Percentiles rank a stretch among this genome's conserved stretches.
These are phyloP conservation scores for Dipodomys merriami DNA, from an alignment of 2,113 vertebrate genomes.

Conservation along the genomic window DNA sequence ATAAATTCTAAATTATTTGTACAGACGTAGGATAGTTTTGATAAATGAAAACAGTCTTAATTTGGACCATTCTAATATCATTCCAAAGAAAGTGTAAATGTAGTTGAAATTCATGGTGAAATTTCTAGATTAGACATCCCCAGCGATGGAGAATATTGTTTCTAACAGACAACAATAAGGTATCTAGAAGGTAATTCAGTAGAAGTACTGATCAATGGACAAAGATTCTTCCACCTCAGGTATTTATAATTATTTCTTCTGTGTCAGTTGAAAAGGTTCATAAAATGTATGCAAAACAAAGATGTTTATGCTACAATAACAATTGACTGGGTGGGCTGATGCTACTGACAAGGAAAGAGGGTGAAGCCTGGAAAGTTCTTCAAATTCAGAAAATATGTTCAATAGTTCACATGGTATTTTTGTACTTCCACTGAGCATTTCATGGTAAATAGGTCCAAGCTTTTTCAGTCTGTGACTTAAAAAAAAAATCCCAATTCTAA, in stretches of 20 bases:
- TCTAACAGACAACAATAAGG: not conserved
- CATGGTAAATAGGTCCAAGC: conserved; percentile 16
- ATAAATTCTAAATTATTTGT: not conserved
- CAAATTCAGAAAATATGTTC: conserved; percentile 28
- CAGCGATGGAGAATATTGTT: not conserved
- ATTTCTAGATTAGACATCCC: not conserved
- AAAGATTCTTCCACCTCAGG: not conserved
- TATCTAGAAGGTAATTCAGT: not conserved
- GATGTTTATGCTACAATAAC: not conserved
- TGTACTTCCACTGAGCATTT: conserved; percentile 60
- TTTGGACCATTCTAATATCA: not conserved
- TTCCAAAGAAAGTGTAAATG: conserved; percentile 10
- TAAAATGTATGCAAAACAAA: not conserved
- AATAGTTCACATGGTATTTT: conserved; percentile 43
- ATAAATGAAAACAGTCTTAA: not conserved
- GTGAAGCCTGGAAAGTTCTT: conserved; percentile 35
- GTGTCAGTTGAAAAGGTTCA: not conserved
- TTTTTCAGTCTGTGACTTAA: conserved; percentile 36
- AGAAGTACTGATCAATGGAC: not conserved
- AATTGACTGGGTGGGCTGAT: not conserved
- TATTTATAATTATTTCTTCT: conserved; percentile 49
- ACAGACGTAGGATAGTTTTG: not conserved
- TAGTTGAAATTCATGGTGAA: not conserved
- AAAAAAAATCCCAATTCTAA: conserved; percentile 15
- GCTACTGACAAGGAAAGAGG: not conserved